Evolutionary conservation across 2,113 vertebrate genomes (phyloP).

Genomic region (Peromyscus californicus): DNA sequence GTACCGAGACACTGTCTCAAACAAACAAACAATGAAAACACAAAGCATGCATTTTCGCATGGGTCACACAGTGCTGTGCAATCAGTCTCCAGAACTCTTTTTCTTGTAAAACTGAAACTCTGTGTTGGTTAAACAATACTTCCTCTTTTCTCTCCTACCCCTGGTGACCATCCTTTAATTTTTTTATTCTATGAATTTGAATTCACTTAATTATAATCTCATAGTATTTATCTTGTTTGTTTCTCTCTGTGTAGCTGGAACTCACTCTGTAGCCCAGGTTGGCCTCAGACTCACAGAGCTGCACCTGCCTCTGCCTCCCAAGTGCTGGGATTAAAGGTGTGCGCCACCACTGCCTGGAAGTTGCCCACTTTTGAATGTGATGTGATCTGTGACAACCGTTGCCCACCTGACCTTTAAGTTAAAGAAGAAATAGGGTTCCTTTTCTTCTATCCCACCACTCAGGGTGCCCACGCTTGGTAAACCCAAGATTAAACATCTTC

Average conservation of each 20-base stretch:
- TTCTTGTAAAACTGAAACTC: conserved; percentile 23
- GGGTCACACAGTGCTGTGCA: neutral
- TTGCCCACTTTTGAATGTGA: neutral
- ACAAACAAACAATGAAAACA: neutral
- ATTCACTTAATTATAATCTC: neutral
- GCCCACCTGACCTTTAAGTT: neutral
- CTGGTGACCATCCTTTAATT: neutral
- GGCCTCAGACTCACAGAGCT: neutral
- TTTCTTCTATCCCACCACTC: rapidly evolving
- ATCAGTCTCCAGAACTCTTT: neutral
- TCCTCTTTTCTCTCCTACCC: neutral
- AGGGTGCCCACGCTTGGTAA: neutral
- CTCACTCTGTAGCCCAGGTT: neutral
- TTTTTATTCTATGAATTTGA: neutral
- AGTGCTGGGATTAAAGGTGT: neutral
- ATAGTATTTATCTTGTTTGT: neutral
- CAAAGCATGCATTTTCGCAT: neutral
- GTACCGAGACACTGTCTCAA: neutral
- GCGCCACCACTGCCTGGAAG: neutral
- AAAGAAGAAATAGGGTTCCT: neutral
- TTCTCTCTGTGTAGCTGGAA: neutral
- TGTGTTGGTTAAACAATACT: neutral
- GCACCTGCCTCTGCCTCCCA: neutral
- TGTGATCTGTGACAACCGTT: neutral
- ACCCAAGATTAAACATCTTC: neutral